phyloP scores from a whole-genome alignment of 2,888 invertebrate genomes.

The Margaritifera margaritifera region DNA sequence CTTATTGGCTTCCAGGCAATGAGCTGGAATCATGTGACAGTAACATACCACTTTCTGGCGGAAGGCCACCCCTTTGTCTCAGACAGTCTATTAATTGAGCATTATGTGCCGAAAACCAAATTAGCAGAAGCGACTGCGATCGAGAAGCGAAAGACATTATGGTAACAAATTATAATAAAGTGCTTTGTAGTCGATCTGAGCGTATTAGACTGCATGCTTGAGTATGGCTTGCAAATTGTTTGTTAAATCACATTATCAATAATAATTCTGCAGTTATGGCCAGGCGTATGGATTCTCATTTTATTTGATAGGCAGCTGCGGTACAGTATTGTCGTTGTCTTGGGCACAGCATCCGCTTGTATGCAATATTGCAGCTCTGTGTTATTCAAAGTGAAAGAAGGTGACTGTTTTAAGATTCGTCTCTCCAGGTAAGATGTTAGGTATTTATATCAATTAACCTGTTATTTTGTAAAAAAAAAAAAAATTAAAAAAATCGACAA shows the following conservation, averaged over 20 bases:
- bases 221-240: constrained; percentile 39
- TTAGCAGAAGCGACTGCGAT: constrained; percentile 25
- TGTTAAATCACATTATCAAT: constrained; percentile 44
- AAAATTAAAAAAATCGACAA: too few species aligned
- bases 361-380: neutral
- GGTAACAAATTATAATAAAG: constrained; percentile 35
- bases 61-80: constrained; percentile 33
- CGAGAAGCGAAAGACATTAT: constrained; percentile 24
- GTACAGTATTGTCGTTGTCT: neutral
- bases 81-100: constrained; percentile 27
- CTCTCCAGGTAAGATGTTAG: too few species aligned
- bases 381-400: too few species aligned
- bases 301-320: constrained; percentile 19
- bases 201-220: constrained; percentile 27
- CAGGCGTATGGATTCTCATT: constrained; percentile 8
- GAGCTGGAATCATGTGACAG: too few species aligned
- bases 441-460: too few species aligned
- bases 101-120: constrained; percentile 39
- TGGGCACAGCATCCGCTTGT: neutral
- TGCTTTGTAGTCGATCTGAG: constrained; percentile 12
- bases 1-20: too few species aligned
- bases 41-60: neutral
- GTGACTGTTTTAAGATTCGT: too few species aligned
- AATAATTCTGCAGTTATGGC: constrained; percentile 27
- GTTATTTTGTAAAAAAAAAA: too few species aligned